These are phyloP conservation scores for Epizoanthus ramosus DNA, from an alignment of 92 coral and sea anemone genomes.

Conservation along the genomic window DNA sequence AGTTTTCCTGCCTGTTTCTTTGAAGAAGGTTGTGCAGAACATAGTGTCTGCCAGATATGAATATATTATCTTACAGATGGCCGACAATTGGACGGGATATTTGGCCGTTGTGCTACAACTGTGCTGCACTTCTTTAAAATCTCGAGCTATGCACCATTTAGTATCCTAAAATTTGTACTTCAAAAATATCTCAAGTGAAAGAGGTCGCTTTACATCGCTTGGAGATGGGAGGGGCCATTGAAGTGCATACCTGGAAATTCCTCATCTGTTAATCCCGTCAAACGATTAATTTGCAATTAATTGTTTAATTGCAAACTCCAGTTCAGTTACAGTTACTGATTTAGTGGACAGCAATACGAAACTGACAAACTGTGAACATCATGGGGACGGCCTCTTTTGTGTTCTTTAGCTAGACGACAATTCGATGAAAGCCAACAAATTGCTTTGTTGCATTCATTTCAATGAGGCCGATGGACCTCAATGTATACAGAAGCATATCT, in stretches of 20 bases:
- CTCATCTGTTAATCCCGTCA: slow-evolving; percentile 39
- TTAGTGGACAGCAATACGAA: background rate
- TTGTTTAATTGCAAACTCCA: slow-evolving; percentile 28
- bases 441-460: background rate
- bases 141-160: background rate
- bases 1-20: no score
- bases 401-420: background rate
- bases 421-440: no score
- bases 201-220: background rate
- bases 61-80: no score
- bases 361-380: background rate
- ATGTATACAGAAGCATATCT: background rate
- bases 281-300: slow-evolving; percentile 42
- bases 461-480: background rate
- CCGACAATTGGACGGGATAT: background rate
- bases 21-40: no score
- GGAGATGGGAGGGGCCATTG: slow-evolving; percentile 19
- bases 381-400: background rate
- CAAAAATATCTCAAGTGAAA: slow-evolving; percentile 2
- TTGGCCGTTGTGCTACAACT: background rate
- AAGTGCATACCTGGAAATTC: slow-evolving; percentile 4
- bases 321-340: no score
- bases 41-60: no score
- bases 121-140: background rate
- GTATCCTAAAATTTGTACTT: background rate